These are phyloP conservation scores for Masnerella sp. DNA, from an alignment of 2,888 invertebrate species.

Conservation along the genomic window DNA sequence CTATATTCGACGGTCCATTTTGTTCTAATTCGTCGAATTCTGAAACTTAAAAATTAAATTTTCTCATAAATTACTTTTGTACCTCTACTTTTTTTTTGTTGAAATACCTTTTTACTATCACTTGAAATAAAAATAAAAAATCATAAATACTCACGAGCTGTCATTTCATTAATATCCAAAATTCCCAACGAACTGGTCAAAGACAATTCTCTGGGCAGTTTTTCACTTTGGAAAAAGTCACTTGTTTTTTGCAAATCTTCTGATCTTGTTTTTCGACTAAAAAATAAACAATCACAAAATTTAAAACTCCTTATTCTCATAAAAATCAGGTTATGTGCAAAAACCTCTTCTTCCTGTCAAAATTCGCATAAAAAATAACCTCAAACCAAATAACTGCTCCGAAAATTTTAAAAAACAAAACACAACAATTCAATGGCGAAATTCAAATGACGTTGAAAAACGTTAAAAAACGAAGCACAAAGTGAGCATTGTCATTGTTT, in stretches of 20 bases:
- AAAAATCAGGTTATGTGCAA: too few relatives aligned
- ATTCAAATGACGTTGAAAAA: not conserved
- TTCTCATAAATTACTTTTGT: not conserved
- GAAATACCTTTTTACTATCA: not conserved
- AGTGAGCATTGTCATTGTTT: not conserved
- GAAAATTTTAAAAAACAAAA: too few relatives aligned
- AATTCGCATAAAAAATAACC: too few relatives aligned
- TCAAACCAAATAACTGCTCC: too few relatives aligned
- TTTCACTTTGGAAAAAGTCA: not conserved
- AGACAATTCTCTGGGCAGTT: not conserved
- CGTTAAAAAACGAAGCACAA: not conserved
- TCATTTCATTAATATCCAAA: conserved; percentile 42
- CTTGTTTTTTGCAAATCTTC: not conserved
- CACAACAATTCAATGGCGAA: too few relatives aligned
- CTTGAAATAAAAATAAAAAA: not conserved
- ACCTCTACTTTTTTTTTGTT: not conserved
- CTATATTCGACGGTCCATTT: conserved; percentile 52
- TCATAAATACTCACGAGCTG: conserved; percentile 21
- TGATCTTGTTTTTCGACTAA: conserved; percentile 27
- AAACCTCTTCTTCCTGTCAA: too few relatives aligned
- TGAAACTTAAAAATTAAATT: conserved; percentile 14
- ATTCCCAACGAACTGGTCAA: conserved; percentile 23
- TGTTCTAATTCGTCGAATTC: conserved; percentile 24
- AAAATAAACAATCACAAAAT: not conserved
- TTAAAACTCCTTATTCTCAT: not conserved